phyloP scores from a whole-genome alignment of 92 coral and sea anemone genomes.

The Zoanthus sansibaricus region DNA sequence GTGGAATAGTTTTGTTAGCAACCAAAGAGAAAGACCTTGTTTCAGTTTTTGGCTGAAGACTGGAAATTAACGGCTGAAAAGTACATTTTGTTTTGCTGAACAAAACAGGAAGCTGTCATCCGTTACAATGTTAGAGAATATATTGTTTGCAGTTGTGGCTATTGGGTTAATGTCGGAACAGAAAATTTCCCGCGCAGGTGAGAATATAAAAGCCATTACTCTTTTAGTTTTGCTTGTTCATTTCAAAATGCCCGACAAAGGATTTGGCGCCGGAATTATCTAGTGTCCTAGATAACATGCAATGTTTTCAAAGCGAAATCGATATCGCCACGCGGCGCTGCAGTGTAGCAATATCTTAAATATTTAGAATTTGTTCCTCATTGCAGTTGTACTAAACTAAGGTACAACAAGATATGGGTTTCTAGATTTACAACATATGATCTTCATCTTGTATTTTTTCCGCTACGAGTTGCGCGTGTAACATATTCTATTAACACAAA shows the following conservation, averaged over 20 bases:
- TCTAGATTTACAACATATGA: not conserved
- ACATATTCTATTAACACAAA: not conserved
- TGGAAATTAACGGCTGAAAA: slow-evolving; percentile 4
- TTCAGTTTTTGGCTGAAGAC: not conserved
- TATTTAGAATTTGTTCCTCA: not conserved
- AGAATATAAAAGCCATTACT: not conserved
- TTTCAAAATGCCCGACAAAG: not conserved
- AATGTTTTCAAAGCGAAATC: not conserved
- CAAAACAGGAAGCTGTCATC: slow-evolving; percentile 29
- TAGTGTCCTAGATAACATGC: not conserved
- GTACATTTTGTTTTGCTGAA: not conserved
- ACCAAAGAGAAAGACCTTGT: not conserved
- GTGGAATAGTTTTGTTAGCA: not conserved
- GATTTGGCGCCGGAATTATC: not conserved
- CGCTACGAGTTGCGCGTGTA: not conserved
- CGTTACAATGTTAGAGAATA: slow-evolving; percentile 29
- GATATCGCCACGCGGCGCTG: not conserved
- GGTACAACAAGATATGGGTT: not conserved
- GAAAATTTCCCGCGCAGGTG: slow-evolving; percentile 34
- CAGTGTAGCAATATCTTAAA: not conserved
- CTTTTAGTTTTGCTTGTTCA: not conserved
- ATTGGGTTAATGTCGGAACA: slow-evolving; percentile 4
- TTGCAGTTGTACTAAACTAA: not conserved
- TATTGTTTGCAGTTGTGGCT: slow-evolving; percentile 18
- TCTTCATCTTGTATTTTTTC: not conserved